These are phyloP conservation scores for Odobenus rosmarus DNA, from an alignment of 2,113 vertebrate genomes.

Conservation along the genomic window DNA sequence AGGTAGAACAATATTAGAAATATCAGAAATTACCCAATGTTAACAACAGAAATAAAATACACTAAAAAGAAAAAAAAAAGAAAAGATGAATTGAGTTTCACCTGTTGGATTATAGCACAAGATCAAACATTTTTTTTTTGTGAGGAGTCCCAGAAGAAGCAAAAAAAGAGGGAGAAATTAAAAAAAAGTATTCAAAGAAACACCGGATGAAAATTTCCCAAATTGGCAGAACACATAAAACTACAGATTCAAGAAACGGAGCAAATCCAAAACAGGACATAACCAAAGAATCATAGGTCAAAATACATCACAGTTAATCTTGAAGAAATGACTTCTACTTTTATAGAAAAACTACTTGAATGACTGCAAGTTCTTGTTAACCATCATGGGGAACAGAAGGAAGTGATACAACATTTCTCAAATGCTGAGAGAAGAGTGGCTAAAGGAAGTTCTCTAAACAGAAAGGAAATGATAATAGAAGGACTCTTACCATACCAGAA, in stretches of 20 bases:
- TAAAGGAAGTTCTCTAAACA: background rate
- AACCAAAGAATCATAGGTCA: background rate
- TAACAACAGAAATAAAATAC: background rate
- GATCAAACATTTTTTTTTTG: background rate
- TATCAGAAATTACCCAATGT: background rate
- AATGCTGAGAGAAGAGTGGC: background rate
- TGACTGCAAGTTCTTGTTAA: background rate
- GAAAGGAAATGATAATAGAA: background rate
- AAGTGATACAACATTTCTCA: background rate
- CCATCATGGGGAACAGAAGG: background rate
- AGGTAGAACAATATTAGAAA: background rate
- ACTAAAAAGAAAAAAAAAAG: background rate
- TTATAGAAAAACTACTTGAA: background rate
- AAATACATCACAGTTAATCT: background rate
- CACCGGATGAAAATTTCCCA: background rate
- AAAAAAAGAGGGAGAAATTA: background rate
- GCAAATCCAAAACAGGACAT: background rate
- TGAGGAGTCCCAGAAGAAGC: background rate
- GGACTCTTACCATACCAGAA: background rate
- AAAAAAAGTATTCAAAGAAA: background rate
- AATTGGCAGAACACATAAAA: background rate
- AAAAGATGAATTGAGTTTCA: background rate
- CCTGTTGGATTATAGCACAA: background rate
- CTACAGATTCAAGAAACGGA: background rate
- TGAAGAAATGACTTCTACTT: background rate